phyloP scores from a whole-genome alignment of 2,888 invertebrate genomes.

The Andrena marginata region DNA sequence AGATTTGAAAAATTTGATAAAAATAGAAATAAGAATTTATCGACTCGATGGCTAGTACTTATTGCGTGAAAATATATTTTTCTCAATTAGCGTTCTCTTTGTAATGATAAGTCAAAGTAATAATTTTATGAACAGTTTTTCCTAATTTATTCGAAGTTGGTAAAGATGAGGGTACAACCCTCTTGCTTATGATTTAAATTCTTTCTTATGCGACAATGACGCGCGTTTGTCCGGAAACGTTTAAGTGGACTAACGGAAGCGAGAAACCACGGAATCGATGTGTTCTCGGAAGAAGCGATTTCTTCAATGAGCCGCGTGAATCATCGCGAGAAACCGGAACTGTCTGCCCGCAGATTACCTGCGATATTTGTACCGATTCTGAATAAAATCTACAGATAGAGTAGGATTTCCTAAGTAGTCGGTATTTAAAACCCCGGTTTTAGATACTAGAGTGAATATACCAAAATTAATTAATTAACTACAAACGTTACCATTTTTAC shows the following conservation, averaged over 20 bases:
- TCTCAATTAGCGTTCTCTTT: background rate
- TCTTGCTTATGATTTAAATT: no score
- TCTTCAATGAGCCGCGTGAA: slow-evolving; percentile 49
- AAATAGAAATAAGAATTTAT: no score
- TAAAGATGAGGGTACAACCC: no score
- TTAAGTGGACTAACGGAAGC: background rate
- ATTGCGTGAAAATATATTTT: no score
- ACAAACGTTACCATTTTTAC: no score
- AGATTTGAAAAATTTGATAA: no score
- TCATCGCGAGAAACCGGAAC: slow-evolving; percentile 70
- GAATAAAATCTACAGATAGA: slow-evolving; percentile 63
- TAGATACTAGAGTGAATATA: background rate
- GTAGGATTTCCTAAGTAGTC: background rate
- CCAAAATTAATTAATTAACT: background rate
- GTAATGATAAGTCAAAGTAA: no score
- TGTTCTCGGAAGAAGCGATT: slow-evolving; percentile 18
- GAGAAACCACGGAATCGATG: background rate
- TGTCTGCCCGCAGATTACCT: slow-evolving; percentile 17
- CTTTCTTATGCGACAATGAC: no score
- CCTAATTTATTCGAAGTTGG: no score
- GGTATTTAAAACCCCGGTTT: slow-evolving; percentile 47
- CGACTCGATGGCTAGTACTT: no score
- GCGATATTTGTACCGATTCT: slow-evolving; percentile 50
- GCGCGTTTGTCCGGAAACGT: background rate
- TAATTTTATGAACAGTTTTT: no score